These are phyloP conservation scores for Microcaecilia unicolor DNA, from an alignment of 2,797 vertebrate species.

Conservation along the genomic window DNA sequence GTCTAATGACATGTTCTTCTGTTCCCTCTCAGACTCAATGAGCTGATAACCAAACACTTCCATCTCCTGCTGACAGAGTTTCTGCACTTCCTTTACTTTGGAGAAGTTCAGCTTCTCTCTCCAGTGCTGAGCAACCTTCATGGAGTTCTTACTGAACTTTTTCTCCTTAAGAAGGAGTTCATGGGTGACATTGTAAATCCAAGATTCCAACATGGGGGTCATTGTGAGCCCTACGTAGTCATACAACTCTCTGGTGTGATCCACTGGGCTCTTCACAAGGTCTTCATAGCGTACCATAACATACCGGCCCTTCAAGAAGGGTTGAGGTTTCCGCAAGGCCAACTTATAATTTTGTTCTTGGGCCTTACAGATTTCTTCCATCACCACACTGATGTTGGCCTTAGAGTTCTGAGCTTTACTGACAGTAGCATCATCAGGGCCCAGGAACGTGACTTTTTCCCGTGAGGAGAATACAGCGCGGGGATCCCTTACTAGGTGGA, in stretches of 20 bases:
- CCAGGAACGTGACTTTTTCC: slow-evolving; percentile 32
- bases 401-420: too few species aligned
- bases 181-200: slow-evolving; percentile 17
- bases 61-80: too few species aligned
- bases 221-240: slow-evolving; percentile 1
- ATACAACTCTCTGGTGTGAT: slow-evolving; percentile 1
- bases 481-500: slow-evolving; percentile 87
- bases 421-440: slow-evolving; percentile 58
- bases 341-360: slow-evolving; percentile 68
- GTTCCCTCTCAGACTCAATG: too few species aligned
- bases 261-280: slow-evolving; percentile 3
- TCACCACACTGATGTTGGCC: slow-evolving; percentile 52
- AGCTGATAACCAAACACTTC: too few species aligned
- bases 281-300: slow-evolving; percentile 10
- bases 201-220: not conserved
- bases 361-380: slow-evolving; percentile 78
- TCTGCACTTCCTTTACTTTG: too few species aligned
- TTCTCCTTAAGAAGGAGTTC: not conserved
- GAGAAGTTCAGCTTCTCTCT: too few species aligned
- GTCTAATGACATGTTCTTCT: too few species aligned
- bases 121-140: too few species aligned
- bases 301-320: slow-evolving; percentile 50
- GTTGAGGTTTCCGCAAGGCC: slow-evolving; percentile 43
- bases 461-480: slow-evolving; percentile 73
- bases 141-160: too few species aligned